phyloP scores from a whole-genome alignment of 2,113 vertebrate species.

The Cavia porcellus region DNA sequence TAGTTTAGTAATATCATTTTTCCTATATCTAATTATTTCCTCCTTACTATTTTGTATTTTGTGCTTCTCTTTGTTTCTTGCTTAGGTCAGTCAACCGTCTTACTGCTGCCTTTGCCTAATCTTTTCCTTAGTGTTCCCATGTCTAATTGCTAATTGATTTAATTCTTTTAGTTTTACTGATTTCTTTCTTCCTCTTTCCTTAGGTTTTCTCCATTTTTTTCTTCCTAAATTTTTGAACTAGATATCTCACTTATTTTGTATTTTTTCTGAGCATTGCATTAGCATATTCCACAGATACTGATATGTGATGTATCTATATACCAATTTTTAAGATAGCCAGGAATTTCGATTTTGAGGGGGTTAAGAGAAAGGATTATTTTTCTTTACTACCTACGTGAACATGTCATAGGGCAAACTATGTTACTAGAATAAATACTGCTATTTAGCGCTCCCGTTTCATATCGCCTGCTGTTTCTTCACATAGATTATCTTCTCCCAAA shows the following conservation, averaged over 20 bases:
- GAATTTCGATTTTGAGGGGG: background rate
- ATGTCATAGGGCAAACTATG: too few species aligned
- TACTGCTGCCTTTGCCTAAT: background rate
- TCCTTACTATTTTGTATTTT: background rate
- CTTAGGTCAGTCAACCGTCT: background rate
- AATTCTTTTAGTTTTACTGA: conserved; percentile 9
- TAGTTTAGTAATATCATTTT: background rate
- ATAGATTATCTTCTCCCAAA: too few species aligned
- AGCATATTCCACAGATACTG: background rate
- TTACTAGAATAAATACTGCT: too few species aligned
- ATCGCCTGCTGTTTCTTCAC: too few species aligned
- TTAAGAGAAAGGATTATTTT: background rate
- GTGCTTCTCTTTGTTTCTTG: background rate
- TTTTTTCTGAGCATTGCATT: background rate
- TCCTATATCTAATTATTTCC: background rate
- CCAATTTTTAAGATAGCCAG: background rate
- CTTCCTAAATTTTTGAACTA: background rate
- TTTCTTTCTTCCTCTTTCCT: background rate
- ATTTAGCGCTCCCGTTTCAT: too few species aligned
- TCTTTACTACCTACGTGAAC: too few species aligned
- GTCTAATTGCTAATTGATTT: background rate
- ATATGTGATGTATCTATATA: background rate
- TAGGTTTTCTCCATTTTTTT: background rate
- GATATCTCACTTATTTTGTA: background rate
- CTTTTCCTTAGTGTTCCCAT: background rate